Evolutionary conservation across 2,113 vertebrate species (phyloP).

Genomic region (Cygnus atratus): DNA sequence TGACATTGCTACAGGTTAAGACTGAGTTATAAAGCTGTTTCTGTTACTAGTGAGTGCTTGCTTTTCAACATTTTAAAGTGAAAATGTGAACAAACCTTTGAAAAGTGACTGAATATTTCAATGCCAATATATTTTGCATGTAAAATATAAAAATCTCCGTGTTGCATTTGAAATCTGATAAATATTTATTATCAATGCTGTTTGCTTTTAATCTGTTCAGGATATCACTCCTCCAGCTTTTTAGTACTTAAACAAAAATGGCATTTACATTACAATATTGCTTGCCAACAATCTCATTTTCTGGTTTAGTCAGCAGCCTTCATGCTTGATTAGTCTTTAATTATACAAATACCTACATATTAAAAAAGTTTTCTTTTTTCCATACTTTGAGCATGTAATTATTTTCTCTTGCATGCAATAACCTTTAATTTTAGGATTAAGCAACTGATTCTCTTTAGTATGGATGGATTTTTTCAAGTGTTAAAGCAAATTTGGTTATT

Average conservation of each 20-base stretch:
- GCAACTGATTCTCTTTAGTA: constrained; percentile 83
- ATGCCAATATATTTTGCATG: constrained; percentile 72
- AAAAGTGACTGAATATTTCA: constrained; percentile 73
- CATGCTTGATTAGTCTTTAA: constrained; percentile 92
- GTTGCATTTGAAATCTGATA: constrained; percentile 82
- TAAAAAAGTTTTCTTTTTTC: constrained; percentile 82
- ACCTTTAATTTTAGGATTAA: constrained; percentile 88
- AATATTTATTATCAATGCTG: constrained; percentile 85
- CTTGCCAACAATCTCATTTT: constrained; percentile 99
- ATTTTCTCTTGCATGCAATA: constrained; percentile 85
- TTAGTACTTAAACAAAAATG: constrained; percentile 85
- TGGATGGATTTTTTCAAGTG: constrained; percentile 82
- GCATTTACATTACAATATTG: constrained; percentile 92
- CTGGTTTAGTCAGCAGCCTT: constrained; percentile 99
- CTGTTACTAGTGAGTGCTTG: constrained; percentile 13
- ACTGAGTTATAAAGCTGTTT: constrained; percentile 25
- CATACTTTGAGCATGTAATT: constrained; percentile 86
- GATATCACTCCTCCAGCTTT: constrained; percentile 80
- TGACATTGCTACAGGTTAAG: neutral
- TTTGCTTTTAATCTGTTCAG: constrained; percentile 85
- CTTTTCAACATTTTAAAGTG: constrained; percentile 61
- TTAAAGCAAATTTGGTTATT: constrained; percentile 83
- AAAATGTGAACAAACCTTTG: constrained; percentile 69
- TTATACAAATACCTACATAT: constrained; percentile 88
- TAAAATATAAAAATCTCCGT: constrained; percentile 74